Base-by-base conservation (phyloP, 2,797 vertebrate species). In the Thaleichthys pacificus region DNA sequence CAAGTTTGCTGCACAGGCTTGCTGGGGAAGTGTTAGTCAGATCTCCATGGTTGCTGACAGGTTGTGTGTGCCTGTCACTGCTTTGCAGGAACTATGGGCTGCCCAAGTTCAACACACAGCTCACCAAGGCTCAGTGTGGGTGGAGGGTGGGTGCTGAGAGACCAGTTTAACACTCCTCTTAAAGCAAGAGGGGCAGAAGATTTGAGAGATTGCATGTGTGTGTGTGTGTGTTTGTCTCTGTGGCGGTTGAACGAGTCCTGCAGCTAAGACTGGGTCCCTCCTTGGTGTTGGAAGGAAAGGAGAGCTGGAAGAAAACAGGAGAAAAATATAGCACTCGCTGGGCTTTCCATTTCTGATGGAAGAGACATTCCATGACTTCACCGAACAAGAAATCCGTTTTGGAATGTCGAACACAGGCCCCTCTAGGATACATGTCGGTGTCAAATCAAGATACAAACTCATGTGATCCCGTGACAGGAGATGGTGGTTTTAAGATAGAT, bases 91-190 rank as follows among this genome's bases (percentile, higher is more conserved):
- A 74, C 77, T 22, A 66, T 32, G 54, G 70, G 60, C 19, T 61
- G 22, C 1, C 49, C 61, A 11, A 57, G 56, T 70, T 74, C 74
- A 47, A 74, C 71, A 71, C 47, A 56, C 4, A 71, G 71, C 51
- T 56, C 67, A 71, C 77, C 30, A 49, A 5, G 71, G 69, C 19
- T n/a, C 51, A 19, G 51, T 17, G 51, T 4, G 51, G 17, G 51
- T n/a, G 51, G 51, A 56, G 51, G 51, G 19, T 1, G 51, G 51
- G 11, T 51, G 49, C 49, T 51, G 17, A 56, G 51, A n/a, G 51
- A 56, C 17, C 19, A 56, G 17, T 17, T 56, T 5, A 56, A 56
- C 3, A 17, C 51, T 56, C 19, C 4, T n/a, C 51, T 47, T 47
- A 47, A 61, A 22, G 19, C 19, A 26, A 61, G n/a, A 61, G 58